These are phyloP conservation scores for Athetis lepigone DNA, from an alignment of 2,888 invertebrate species.

Conservation along the genomic window DNA sequence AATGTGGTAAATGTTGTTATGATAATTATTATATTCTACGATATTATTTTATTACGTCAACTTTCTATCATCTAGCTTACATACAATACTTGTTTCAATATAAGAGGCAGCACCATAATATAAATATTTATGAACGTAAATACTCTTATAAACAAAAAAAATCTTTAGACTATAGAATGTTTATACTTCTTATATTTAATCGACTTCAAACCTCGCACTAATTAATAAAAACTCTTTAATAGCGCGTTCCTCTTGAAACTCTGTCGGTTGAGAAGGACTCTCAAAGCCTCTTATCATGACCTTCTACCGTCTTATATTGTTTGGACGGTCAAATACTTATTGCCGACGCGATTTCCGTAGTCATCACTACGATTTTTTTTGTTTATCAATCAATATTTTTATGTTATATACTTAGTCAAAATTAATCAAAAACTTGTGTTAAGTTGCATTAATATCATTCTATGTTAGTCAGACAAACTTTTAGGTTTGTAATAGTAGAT, in stretches of 20 bases:
- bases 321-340: conserved; percentile 26
- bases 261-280: conserved; percentile 37
- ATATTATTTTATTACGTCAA: no score
- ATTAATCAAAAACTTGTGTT: no score
- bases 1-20: neutral
- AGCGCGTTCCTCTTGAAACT: conserved; percentile 45
- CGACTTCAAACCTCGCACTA: conserved; percentile 50
- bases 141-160: conserved; percentile 34
- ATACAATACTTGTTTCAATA: no score
- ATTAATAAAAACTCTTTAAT: conserved; percentile 60
- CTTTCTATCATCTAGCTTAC: no score
- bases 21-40: neutral
- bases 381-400: no score
- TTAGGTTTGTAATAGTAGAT: no score
- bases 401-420: no score
- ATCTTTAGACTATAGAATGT: conserved; percentile 36
- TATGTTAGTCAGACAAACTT: no score
- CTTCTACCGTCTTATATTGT: conserved; percentile 45
- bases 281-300: conserved; percentile 55
- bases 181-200: conserved; percentile 47
- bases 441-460: no score
- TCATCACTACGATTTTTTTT: conserved; percentile 10
- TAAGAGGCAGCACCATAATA: no score
- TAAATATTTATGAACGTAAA: conserved; percentile 27
- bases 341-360: conserved; percentile 18